Percentiles rank a stretch among this genome's conserved stretches.
phyloP scores from a whole-genome alignment of 2,797 vertebrate genomes.

The Ateles fusciceps region DNA sequence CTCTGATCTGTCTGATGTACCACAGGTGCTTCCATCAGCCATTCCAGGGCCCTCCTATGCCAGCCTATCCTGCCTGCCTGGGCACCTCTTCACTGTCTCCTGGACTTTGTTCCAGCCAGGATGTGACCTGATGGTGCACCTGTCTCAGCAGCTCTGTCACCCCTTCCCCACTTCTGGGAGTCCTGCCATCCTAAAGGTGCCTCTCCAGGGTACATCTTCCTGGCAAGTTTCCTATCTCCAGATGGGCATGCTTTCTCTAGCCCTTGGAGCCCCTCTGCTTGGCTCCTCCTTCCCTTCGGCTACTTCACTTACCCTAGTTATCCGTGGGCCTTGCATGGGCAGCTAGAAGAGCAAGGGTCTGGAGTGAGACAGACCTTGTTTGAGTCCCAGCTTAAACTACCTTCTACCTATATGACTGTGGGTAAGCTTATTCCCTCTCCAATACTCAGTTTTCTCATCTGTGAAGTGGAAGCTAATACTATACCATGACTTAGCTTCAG shows the following conservation, averaged over 20 bases:
- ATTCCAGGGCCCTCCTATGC: too few relatives aligned
- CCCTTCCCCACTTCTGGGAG: neutral
- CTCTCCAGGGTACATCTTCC: neutral
- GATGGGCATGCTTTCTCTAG: neutral
- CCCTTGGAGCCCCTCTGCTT: neutral
- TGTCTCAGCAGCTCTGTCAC: neutral
- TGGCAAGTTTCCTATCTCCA: neutral
- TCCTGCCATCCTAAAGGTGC: neutral
- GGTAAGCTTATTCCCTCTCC: neutral
- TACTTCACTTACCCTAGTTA: neutral
- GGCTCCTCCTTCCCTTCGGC: neutral
- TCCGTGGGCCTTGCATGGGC: neutral
- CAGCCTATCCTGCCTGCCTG: too few relatives aligned
- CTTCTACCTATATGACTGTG: neutral
- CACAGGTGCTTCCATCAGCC: neutral
- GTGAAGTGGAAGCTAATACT: neutral
- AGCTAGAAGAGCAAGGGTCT: neutral
- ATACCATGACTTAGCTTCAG: neutral
- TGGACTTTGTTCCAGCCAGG: neutral
- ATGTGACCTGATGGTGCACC: neutral
- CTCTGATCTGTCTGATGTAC: neutral
- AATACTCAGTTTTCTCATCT: neutral
- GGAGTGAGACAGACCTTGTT: neutral
- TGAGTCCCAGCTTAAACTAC: neutral
- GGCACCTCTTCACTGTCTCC: too few relatives aligned